phyloP scores from a whole-genome alignment of 2,797 vertebrate species.

The Cuniculus paca region DNA sequence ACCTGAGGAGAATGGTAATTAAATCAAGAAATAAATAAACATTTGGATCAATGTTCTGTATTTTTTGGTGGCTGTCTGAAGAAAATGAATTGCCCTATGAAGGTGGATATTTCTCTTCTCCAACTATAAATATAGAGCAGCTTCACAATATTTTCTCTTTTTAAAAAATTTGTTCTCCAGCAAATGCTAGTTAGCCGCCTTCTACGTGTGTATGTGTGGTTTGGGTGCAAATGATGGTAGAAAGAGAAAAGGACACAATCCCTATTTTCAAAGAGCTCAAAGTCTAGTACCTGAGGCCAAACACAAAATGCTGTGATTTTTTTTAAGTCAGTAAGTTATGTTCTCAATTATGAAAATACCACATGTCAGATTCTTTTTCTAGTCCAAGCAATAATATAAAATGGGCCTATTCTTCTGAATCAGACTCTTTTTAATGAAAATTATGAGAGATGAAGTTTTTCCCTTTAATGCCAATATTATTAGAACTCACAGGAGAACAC shows the following conservation, averaged over 20 bases:
- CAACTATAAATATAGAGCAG: conserved; percentile 72
- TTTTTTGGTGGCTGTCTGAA: conserved; percentile 76
- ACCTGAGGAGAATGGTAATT: conserved; percentile 76
- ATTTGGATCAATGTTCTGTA: conserved; percentile 77
- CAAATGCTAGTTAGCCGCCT: conserved; percentile 48
- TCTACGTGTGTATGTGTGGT: conserved; percentile 1
- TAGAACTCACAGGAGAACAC: conserved; percentile 71
- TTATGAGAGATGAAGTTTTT: conserved; percentile 72
- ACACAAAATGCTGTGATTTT: conserved; percentile 81
- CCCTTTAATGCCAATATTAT: conserved; percentile 69
- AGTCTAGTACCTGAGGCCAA: conserved; percentile 71
- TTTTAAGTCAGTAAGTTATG: conserved; percentile 83
- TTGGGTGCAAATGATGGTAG: neutral
- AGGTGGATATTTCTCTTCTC: conserved; percentile 75
- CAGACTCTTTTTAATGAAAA: conserved; percentile 79
- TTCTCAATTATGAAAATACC: conserved; percentile 86
- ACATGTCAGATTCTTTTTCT: conserved; percentile 79
- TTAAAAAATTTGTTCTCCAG: conserved; percentile 33
- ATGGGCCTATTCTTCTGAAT: conserved; percentile 80
- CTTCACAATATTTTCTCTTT: conserved; percentile 44
- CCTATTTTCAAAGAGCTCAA: conserved; percentile 63
- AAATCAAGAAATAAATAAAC: conserved; percentile 86
- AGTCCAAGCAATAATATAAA: conserved; percentile 81
- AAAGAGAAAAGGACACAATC: conserved; percentile 55
- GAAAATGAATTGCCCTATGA: conserved; percentile 84